phyloP scores from a whole-genome alignment of 2,797 vertebrate genomes.

The Valencia hispanica region DNA sequence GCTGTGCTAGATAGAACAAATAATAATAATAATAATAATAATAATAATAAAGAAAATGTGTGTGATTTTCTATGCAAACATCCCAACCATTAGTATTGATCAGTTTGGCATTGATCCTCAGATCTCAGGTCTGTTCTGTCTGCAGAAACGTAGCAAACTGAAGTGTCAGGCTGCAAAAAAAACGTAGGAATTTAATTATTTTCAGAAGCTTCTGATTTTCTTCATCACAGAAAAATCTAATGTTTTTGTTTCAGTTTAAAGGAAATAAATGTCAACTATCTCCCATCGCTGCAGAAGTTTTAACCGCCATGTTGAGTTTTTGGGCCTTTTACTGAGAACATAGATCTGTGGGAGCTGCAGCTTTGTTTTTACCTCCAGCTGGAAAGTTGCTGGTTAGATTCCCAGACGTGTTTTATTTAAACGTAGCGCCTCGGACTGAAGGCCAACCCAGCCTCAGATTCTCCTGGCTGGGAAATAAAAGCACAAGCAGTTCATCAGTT shows the following conservation, averaged over 20 bases:
- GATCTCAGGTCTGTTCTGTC: background rate
- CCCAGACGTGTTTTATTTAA: background rate
- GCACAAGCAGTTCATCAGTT: constrained; percentile 20
- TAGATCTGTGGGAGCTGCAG: background rate
- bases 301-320: background rate
- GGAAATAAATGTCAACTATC: background rate
- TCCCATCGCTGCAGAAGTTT: background rate
- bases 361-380: background rate
- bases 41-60: background rate
- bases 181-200: background rate
- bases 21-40: too few relatives aligned
- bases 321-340: background rate
- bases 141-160: background rate
- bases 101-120: background rate
- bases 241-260: background rate
- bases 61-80: background rate
- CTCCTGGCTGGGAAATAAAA: constrained; percentile 3
- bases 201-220: background rate
- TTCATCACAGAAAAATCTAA: background rate
- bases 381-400: background rate
- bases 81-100: background rate
- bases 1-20: background rate
- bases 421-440: background rate
- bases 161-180: background rate
- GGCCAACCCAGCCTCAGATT: background rate